These are phyloP conservation scores for Drosophila nr. perissopoda DNA, from an alignment of 2,888 invertebrate species.

Conservation along the genomic window DNA sequence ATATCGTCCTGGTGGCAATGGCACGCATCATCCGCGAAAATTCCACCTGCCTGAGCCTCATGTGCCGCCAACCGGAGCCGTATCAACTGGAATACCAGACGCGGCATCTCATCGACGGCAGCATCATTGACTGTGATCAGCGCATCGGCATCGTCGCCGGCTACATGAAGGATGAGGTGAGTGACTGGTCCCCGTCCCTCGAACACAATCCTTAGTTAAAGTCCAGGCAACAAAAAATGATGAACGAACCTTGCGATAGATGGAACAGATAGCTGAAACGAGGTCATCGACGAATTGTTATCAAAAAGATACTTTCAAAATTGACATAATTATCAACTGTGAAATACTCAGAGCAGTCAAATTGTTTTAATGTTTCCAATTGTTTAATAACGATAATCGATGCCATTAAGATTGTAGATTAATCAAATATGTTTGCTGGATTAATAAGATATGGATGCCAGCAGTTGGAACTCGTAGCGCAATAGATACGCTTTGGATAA, in stretches of 20 bases:
- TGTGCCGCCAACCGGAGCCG: slow-evolving; percentile 88
- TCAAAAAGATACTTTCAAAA: background rate
- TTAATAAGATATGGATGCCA: background rate
- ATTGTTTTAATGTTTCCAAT: background rate
- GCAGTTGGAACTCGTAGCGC: background rate
- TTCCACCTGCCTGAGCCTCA: slow-evolving; percentile 85
- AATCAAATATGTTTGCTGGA: background rate
- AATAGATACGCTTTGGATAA: background rate
- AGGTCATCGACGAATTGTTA: background rate
- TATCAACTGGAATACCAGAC: slow-evolving; percentile 95
- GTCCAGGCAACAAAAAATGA: background rate
- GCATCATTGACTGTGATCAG: slow-evolving; percentile 95
- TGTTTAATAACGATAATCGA: too few species aligned
- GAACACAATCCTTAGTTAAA: background rate
- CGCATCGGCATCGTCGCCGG: slow-evolving; percentile 95
- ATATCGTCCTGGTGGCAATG: slow-evolving; percentile 90
- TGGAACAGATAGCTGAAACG: background rate
- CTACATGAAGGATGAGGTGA: slow-evolving; percentile 94
- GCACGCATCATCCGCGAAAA: slow-evolving; percentile 89
- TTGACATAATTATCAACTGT: background rate
- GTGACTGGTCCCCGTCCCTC: slow-evolving; percentile 2
- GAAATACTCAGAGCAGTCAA: background rate
- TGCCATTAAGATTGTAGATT: background rate
- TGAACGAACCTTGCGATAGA: background rate
- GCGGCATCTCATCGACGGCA: slow-evolving; percentile 94